Conservation (phyloP, 2,888 invertebrate species). For the Julus scandinavius region DNA sequence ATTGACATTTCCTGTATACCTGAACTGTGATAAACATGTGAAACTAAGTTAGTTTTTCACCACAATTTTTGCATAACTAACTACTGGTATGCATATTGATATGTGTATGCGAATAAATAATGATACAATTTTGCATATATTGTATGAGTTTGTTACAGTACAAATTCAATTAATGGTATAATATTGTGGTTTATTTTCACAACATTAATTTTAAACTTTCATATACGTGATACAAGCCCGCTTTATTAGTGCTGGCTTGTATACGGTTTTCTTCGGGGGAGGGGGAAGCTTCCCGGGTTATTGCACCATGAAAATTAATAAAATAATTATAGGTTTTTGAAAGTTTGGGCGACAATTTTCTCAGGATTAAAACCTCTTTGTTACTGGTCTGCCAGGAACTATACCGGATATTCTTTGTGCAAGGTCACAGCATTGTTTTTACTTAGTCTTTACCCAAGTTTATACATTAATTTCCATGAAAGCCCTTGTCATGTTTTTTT, state of each 20-base stretch:
- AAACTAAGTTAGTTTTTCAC: background rate
- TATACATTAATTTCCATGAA: slow-evolving; percentile 27
- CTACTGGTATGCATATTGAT: background rate
- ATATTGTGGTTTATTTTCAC: no score
- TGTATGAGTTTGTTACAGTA: background rate
- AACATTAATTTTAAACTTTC: background rate
- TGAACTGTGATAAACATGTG: background rate
- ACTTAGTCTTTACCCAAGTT: background rate
- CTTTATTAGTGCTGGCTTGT: background rate
- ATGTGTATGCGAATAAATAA: background rate
- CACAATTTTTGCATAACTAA: background rate
- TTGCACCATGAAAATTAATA: background rate
- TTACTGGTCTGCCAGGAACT: background rate
- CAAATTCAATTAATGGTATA: no score
- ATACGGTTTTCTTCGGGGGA: background rate
- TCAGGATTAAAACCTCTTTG: background rate
- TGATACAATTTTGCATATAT: background rate
- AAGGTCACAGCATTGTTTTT: slow-evolving; percentile 8
- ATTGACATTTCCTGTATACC: background rate
- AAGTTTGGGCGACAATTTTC: background rate
- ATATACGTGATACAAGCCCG: background rate
- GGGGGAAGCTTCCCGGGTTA: background rate
- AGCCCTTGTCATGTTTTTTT: slow-evolving; percentile 24
- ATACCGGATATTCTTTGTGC: slow-evolving; percentile 32
- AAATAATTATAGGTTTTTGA: slow-evolving; percentile 25